Evolutionary conservation across 2,888 invertebrate species (phyloP).

Genomic region (Acleris laterana): DNA sequence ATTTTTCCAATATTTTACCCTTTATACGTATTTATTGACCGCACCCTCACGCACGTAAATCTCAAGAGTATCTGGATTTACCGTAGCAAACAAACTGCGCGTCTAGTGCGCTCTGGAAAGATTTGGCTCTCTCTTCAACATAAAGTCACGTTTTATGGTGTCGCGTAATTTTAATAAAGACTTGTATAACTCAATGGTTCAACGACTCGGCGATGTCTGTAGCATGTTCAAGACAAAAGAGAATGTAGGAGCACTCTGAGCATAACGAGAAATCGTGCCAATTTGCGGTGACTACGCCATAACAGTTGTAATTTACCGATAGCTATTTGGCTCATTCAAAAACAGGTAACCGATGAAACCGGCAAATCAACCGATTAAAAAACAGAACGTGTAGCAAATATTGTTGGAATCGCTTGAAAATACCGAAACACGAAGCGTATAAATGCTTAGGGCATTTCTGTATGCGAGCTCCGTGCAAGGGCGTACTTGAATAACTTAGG

Average conservation of each 20-base stretch:
- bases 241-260: constrained; percentile 7
- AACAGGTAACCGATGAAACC: constrained; percentile 36
- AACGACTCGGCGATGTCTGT: constrained; percentile 4
- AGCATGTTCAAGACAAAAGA: constrained; percentile 2
- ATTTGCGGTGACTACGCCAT: constrained; percentile 4
- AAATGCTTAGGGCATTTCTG: constrained; percentile 68
- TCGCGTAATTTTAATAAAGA: constrained; percentile 28
- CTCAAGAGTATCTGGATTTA: constrained; percentile 23
- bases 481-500: constrained; percentile 80
- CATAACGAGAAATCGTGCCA: constrained; percentile 6
- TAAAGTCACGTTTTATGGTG: constrained; percentile 25
- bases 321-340: constrained; percentile 12
- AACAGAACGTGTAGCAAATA: constrained; percentile 37
- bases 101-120: constrained; percentile 10
- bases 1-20: constrained; percentile 25
- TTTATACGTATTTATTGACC: constrained; percentile 36
- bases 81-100: constrained; percentile 20
- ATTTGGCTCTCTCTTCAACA: constrained; percentile 22
- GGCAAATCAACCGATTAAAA: constrained; percentile 38
- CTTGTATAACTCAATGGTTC: constrained; percentile 10
- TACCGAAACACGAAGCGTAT: constrained; percentile 50
- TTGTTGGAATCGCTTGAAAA: constrained; percentile 37
- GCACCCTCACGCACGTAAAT: constrained; percentile 30
- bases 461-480: constrained; percentile 76
- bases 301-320: constrained; percentile 15